Percentiles rank a stretch among this genome's conserved stretches.
These are phyloP conservation scores for Orchesella flavescens DNA, from an alignment of 2,888 invertebrate genomes.

Conservation along the genomic window DNA sequence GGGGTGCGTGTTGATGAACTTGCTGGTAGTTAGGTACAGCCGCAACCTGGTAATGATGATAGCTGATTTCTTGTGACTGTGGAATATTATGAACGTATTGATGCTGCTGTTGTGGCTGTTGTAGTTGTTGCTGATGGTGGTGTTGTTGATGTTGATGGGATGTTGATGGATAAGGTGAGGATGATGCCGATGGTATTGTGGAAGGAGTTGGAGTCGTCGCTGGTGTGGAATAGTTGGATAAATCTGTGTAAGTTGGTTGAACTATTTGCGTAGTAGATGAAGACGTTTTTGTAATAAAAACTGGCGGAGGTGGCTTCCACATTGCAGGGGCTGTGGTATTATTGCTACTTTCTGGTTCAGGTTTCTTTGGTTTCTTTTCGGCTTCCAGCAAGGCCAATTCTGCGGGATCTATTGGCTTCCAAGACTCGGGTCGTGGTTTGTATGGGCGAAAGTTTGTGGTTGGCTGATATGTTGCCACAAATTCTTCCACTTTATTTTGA, in stretches of 20 bases:
- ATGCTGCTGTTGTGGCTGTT: background rate
- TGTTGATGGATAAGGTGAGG: too few relatives aligned
- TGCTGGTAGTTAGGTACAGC: background rate
- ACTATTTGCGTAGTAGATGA: too few relatives aligned
- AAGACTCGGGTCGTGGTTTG: background rate
- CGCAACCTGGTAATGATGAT: background rate
- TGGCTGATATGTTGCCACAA: slow-evolving; percentile 24
- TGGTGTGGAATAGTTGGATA: too few relatives aligned
- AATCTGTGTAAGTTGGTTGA: too few relatives aligned
- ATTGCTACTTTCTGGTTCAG: background rate
- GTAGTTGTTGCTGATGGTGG: background rate
- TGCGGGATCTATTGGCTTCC: background rate
- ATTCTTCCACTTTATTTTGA: slow-evolving; percentile 6
- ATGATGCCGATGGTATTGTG: too few relatives aligned
- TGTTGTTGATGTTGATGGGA: too few relatives aligned
- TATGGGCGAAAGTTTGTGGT: slow-evolving; percentile 15
- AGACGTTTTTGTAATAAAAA: too few relatives aligned
- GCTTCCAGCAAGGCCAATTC: slow-evolving; percentile 1
- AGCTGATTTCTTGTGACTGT: background rate
- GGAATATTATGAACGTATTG: background rate
- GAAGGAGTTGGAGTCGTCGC: too few relatives aligned
- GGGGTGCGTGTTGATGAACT: background rate
- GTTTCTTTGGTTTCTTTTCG: background rate
- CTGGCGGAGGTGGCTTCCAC: too few relatives aligned
- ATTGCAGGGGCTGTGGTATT: too few relatives aligned